Evolutionary conservation across 1,140 invertebrate genomes (phyloP).

Genomic region (Penaeus vannamei): DNA sequence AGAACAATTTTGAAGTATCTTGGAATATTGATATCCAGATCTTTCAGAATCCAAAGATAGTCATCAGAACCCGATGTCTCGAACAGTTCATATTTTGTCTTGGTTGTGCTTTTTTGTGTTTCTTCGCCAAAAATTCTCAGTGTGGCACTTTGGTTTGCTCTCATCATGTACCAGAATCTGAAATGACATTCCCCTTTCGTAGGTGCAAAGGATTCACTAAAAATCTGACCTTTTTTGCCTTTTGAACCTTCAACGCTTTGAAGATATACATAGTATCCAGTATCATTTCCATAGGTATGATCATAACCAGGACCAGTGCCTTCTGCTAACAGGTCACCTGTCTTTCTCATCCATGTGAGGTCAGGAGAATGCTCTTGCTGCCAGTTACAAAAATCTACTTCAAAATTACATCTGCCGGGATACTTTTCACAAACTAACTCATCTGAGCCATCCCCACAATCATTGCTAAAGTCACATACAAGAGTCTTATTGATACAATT

Average conservation of each 20-base stretch:
- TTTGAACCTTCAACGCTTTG: neutral
- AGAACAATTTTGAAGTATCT: constrained; percentile 28
- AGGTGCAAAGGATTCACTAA: neutral
- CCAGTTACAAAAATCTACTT: constrained; percentile 22
- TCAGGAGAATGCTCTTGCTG: neutral
- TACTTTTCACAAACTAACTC: neutral
- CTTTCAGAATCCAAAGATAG: neutral
- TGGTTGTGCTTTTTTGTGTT: neutral
- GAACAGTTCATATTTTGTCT: neutral
- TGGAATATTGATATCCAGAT: neutral
- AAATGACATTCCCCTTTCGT: constrained; percentile 4
- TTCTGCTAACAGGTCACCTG: constrained; percentile 8
- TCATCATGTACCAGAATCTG: constrained; percentile 33
- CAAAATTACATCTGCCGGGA: constrained; percentile 17
- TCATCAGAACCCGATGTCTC: neutral
- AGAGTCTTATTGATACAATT: constrained; percentile 7
- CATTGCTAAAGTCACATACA: constrained; percentile 7
- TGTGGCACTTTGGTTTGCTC: neutral
- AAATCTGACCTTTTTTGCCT: neutral
- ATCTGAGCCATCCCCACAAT: constrained; percentile 10
- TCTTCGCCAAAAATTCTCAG: neutral
- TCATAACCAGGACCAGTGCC: constrained; percentile 8
- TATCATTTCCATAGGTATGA: constrained; percentile 19
- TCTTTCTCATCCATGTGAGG: constrained; percentile 19
- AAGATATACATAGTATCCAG: constrained; percentile 11